These are phyloP conservation scores for Acanthosepion esculentum DNA, from an alignment of 2,888 invertebrate species.

Conservation along the genomic window DNA sequence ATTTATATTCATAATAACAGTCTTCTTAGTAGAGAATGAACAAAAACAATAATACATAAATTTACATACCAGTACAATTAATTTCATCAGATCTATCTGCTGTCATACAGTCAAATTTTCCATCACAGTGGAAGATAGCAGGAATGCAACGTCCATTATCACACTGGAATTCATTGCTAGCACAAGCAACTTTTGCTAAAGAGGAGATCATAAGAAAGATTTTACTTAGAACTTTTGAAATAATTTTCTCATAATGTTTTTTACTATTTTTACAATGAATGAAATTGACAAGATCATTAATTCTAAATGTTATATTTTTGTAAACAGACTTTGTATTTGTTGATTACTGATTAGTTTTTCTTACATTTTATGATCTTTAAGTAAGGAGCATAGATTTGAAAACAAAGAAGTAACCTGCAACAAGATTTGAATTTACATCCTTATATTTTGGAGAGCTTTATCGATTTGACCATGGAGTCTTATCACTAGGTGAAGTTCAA, in stretches of 20 bases:
- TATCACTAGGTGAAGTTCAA: too few relatives aligned
- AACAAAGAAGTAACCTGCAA: too few relatives aligned
- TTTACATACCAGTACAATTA: conserved; percentile 51
- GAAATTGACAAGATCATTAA: not conserved
- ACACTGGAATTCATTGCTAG: conserved; percentile 83
- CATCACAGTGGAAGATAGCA: conserved; percentile 82
- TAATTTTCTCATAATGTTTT: not conserved
- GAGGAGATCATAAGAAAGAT: conserved; percentile 36
- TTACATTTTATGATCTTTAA: too few relatives aligned
- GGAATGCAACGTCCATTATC: conserved; percentile 81
- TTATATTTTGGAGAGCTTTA: too few relatives aligned
- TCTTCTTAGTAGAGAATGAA: too few relatives aligned
- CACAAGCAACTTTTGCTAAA: conserved; percentile 78
- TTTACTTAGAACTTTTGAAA: not conserved
- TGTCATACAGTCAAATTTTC: conserved; percentile 65
- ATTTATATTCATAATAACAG: too few relatives aligned
- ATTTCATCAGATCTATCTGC: conserved; percentile 59
- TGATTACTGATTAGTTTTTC: too few relatives aligned
- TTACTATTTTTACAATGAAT: not conserved
- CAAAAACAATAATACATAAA: not conserved
- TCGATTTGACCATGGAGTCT: too few relatives aligned
- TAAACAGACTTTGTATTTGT: too few relatives aligned
- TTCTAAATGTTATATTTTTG: too few relatives aligned
- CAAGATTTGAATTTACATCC: too few relatives aligned
- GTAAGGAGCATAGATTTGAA: too few relatives aligned